phyloP scores from a whole-genome alignment of 1,140 invertebrate genomes.

The Lamellibrachia luymesi region DNA sequence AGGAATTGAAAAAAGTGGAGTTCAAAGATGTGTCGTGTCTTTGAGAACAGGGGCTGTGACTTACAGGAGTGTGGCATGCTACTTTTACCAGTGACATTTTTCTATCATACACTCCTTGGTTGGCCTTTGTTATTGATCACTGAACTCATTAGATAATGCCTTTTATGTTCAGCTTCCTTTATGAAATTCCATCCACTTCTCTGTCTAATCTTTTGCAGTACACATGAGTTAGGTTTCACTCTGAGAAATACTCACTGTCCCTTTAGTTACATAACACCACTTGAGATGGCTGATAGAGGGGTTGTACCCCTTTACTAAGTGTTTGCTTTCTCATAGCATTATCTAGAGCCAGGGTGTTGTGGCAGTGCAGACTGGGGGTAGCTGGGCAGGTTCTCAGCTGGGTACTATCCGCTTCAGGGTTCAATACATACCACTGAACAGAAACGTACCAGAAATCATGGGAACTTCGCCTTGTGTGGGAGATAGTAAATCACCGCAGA shows the following conservation, averaged over 20 bases:
- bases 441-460: neutral
- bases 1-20: no score
- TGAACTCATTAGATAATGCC: neutral
- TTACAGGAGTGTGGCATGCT: no score
- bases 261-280: neutral
- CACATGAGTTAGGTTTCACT: neutral
- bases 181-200: neutral
- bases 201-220: neutral
- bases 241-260: neutral
- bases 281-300: neutral
- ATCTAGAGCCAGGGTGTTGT: neutral
- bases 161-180: neutral
- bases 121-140: no score
- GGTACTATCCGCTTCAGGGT: neutral
- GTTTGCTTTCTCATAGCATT: neutral
- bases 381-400: neutral
- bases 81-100: no score
- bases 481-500: neutral
- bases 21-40: neutral
- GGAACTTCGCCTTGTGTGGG: neutral
- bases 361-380: neutral
- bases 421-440: neutral
- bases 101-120: no score
- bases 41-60: neutral
- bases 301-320: neutral